Conservation (phyloP, 2,113 vertebrate species). For the Syngnathus scovelli region DNA sequence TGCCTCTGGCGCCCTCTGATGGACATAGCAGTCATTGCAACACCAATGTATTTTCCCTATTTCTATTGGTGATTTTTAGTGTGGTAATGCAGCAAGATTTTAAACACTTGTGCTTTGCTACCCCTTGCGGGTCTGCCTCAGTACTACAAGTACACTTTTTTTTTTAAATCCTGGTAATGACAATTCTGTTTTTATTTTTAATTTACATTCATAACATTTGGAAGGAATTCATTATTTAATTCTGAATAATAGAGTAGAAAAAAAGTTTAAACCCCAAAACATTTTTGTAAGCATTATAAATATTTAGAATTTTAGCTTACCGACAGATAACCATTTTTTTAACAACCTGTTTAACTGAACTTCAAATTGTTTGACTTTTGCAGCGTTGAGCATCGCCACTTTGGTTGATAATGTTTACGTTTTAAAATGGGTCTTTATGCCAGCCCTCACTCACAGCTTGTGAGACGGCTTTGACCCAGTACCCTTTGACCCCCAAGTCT, state of each 20-base stretch:
- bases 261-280: too few species aligned
- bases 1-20: constrained; percentile 55
- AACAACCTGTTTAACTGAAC: too few species aligned
- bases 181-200: background rate
- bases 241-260: background rate
- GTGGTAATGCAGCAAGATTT: background rate
- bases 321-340: too few species aligned
- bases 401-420: background rate
- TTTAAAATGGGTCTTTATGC: constrained; percentile 3
- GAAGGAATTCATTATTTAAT: background rate
- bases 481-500: constrained; percentile 44
- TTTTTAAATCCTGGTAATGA: too few species aligned
- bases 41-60: background rate
- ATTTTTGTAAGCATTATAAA: background rate
- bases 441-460: constrained; percentile 15
- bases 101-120: constrained; percentile 23
- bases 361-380: too few species aligned
- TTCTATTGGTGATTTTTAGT: too few species aligned
- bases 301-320: background rate
- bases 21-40: constrained; percentile 12
- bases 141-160: constrained; percentile 3
- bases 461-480: constrained; percentile 47
- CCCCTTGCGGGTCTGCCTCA: constrained; percentile 38
- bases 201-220: background rate
- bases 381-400: background rate